phyloP scores from a whole-genome alignment of 2,888 invertebrate genomes.

The Epistrophella euchroma region DNA sequence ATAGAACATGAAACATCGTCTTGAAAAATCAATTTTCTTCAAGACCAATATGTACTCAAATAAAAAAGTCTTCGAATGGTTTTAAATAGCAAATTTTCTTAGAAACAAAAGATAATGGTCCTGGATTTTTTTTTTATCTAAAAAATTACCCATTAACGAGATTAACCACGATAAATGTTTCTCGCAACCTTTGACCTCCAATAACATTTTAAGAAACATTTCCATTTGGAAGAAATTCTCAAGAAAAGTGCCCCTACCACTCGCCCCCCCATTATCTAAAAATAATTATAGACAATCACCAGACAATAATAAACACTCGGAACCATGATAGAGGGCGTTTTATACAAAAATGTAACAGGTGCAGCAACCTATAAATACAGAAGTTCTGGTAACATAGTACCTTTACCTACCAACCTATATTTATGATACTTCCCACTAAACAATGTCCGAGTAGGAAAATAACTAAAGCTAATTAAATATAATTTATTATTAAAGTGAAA shows the following conservation, averaged over 20 bases:
- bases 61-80: no score
- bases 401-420: no score
- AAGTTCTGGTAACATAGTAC: background rate
- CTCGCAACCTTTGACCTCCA: background rate
- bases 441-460: background rate
- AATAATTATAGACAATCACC: background rate
- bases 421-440: background rate
- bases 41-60: no score
- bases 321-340: slow-evolving; percentile 14
- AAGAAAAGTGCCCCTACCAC: background rate
- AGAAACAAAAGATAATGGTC: background rate
- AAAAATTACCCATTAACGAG: background rate
- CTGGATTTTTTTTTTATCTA: background rate
- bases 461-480: slow-evolving; percentile 19
- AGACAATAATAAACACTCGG: background rate
- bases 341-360: slow-evolving; percentile 1
- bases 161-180: background rate
- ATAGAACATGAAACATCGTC: no score
- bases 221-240: background rate
- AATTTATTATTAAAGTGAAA: slow-evolving; percentile 8
- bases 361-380: slow-evolving; percentile 10
- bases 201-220: background rate
- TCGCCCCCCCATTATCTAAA: background rate
- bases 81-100: no score
- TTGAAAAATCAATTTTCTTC: no score